Conservation (phyloP, 2,797 vertebrate genomes). For the Tenualosa thibaudeaui region DNA sequence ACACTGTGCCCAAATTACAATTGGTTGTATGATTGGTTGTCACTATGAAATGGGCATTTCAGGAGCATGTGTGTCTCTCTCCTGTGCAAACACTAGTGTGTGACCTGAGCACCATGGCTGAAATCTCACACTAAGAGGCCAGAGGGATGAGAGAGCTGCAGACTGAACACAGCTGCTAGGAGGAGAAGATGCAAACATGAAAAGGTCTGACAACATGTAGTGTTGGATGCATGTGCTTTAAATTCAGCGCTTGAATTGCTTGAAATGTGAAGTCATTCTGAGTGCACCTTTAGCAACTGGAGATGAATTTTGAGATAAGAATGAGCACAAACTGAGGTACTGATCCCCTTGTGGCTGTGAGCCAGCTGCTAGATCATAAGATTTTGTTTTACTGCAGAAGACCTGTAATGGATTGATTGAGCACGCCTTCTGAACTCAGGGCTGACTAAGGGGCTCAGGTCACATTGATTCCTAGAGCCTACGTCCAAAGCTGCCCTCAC, state of each 20-base stretch:
- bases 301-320: background rate
- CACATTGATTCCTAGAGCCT: constrained; percentile 51
- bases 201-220: too few species aligned
- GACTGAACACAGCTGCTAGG: background rate
- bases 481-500: constrained; percentile 31
- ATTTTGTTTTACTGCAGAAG: constrained; percentile 25
- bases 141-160: background rate
- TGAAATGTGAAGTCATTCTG: background rate
- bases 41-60: background rate
- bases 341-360: background rate
- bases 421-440: constrained; percentile 43
- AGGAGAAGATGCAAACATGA: too few species aligned
- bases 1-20: background rate
- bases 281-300: background rate
- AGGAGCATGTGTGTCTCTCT: background rate
- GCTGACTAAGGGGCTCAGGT: constrained; percentile 39
- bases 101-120: background rate
- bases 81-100: background rate
- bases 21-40: background rate
- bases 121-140: background rate
- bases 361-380: background rate
- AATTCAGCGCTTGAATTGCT: too few species aligned
- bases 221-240: too few species aligned
- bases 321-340: background rate
- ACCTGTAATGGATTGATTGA: constrained; percentile 46